Base-by-base conservation (phyloP, 30 jellyfish, hydroid and myxozoan species). In the Hydractinia echinata region DNA sequence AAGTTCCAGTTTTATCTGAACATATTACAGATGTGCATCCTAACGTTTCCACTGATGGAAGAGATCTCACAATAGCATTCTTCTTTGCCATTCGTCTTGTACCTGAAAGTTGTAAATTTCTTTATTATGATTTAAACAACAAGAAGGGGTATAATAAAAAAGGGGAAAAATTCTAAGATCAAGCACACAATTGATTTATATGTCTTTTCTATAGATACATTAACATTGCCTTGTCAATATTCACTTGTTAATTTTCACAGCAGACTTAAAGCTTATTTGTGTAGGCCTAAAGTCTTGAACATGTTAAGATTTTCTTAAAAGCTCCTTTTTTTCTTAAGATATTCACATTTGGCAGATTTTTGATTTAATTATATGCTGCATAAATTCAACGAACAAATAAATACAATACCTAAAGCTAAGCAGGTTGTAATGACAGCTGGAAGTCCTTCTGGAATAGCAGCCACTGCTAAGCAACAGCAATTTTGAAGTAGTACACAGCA, bases 371-470 rank as follows among this genome's bases (percentile, higher is more conserved):
- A 30, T n/a, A n/a, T 30, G 44, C 44, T 30, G 44, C 44, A 30
- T 30, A 30, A 30, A 30, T 30, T 30, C 44, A 30, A 2, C 44
- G 1, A 30, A 30, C 44, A 30, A 30, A 30, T 13, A 66, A 8
- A 13, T 7, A 4, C 21, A 66, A 4, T 67, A 89, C 98, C 99
- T 15, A 94, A 83, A 6, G 99, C 99, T 13, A 94, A 71, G 54
- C 99, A 94, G 8, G 99, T 94, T 44, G 99, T 94, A 67, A 94
- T 94, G 76, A 94, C 99, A 77, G 99, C 99, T 4, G 99, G 99
- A 6, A 94, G 88, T 30, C 99, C 99, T 79, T 94, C 99, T 4
- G 99, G 99, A 19, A 94, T 94, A 68, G 99, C 99, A 55, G 99
- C 99, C 11, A 94, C 99, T 52, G 99, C 99, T 54, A 94, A 7